A percentile compares a stretch with the other conserved stretches of the same genome.
phyloP scores from a whole-genome alignment of 2,113 vertebrate genomes.

The Hippotragus niger region DNA sequence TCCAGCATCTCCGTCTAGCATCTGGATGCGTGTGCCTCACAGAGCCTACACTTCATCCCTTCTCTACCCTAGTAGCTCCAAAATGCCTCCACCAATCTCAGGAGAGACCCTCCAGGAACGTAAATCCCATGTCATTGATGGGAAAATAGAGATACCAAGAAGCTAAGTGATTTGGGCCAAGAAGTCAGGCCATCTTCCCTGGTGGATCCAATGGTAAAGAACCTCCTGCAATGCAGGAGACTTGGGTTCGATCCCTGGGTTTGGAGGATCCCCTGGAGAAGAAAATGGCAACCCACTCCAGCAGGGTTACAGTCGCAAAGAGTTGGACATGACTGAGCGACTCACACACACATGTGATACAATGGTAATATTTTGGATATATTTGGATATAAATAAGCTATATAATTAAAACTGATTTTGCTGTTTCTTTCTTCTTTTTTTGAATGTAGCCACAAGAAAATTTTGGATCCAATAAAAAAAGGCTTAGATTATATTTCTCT shows the following conservation, averaged over 20 bases:
- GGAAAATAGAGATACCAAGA: background rate
- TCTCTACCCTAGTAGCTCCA: background rate
- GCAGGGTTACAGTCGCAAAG: background rate
- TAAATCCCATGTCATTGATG: rapidly evolving
- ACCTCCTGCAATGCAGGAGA: background rate
- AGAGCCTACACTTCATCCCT: background rate
- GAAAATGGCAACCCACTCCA: background rate
- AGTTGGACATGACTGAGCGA: background rate
- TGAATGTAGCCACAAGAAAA: background rate
- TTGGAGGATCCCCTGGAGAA: background rate
- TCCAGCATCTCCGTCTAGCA: background rate
- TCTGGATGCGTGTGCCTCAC: rapidly evolving
- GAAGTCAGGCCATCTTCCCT: background rate
- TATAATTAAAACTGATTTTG: background rate
- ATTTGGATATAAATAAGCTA: background rate
- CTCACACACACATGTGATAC: background rate
- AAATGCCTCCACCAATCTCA: background rate
- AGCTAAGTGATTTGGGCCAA: rapidly evolving
- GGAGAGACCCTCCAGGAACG: background rate
- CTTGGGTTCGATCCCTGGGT: background rate
- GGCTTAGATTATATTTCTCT: background rate
- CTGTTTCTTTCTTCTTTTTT: background rate
- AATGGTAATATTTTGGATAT: background rate
- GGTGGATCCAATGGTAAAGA: background rate
- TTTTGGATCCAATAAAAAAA: background rate